phyloP scores from a whole-genome alignment of 64 coral and sea anemone genomes.

The Montipora capricornis region DNA sequence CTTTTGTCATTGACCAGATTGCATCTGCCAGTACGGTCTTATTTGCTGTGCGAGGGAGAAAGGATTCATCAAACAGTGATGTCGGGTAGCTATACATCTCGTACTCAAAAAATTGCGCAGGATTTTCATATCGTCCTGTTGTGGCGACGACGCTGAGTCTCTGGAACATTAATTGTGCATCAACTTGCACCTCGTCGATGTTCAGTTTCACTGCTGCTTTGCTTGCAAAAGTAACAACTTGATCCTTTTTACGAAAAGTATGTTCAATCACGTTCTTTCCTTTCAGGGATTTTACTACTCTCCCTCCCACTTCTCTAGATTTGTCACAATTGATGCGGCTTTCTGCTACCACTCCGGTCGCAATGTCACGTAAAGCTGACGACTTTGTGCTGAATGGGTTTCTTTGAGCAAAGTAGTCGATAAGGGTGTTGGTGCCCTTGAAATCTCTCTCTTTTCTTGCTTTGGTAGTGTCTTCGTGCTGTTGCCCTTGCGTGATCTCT shows the following conservation, averaged over 20 bases:
- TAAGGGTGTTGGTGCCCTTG: constrained; percentile 5
- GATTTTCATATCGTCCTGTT: constrained; percentile 7
- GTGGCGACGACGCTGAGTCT: constrained; percentile 5
- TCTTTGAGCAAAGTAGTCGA: neutral
- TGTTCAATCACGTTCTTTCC: constrained; percentile 10
- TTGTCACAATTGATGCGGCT: neutral
- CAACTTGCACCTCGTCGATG: neutral
- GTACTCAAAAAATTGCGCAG: neutral
- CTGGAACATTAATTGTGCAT: constrained; percentile 49
- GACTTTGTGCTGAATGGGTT: no score
- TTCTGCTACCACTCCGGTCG: constrained; percentile 24
- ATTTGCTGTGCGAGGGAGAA: constrained; percentile 41
- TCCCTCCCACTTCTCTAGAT: neutral
- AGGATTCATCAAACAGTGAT: constrained; percentile 17
- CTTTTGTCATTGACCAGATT: neutral
- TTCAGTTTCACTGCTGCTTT: constrained; percentile 4
- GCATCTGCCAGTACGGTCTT: constrained; percentile 40
- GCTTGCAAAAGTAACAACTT: neutral
- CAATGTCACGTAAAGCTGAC: constrained; percentile 8
- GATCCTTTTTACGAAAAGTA: constrained; percentile 31
- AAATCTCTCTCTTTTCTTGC: constrained; percentile 33
- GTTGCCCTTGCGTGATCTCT: no score
- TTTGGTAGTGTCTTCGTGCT: neutral
- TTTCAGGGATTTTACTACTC: neutral
- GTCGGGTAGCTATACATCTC: constrained; percentile 33